Base-by-base conservation (phyloP, 1,140 invertebrate genomes). In the Drosophila oshimai region DNA sequence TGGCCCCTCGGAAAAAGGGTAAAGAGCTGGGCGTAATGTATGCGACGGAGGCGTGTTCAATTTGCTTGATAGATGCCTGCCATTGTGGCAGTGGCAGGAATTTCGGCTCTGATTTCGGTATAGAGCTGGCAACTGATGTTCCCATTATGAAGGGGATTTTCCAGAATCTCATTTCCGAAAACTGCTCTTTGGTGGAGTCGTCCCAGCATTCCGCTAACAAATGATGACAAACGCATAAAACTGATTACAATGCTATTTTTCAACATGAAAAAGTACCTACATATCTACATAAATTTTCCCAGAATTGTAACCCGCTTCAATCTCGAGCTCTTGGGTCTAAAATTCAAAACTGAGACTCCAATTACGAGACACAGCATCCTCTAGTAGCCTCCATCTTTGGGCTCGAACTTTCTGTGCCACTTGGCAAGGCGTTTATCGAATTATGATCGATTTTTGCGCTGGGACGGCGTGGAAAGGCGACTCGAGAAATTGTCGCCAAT, bases 371-470 rank as follows among this genome's bases (percentile, higher is more conserved):
- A n/a, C 42, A 24, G 28, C 46, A 33, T 41, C 24, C 17, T 26
- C 42, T 26, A 6, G 24, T 22, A 58, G 18, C 6, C 39, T 47
- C 5, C 13, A 18, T 28, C 12, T 15, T 10, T 12, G 0, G 24
- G 24, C 28, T 12, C 12, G n/a, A 37, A 60, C 29, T 37, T 33
- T 55, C 46, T 57, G 33, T 46, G 37, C 44, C 42, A 47, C 26
- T 44, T 44, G 51, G 18, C 51, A 20, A 29, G 80, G 80, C 71
- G 71, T 73, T 84, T 87, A 84, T 84, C 49, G 36, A 86, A 61
- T 84, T 84, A 87, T 75, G 67, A 84, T 87, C 74, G 80, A 84
- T 84, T 84, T 84, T 71, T 79, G 24, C 29, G 28, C 42, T 41
- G 22, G 70, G 77, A 65, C 61, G 69, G 26, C 31, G 65, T 6